Conservation (phyloP, 2,888 invertebrate species). For the Eretmocerus hayati region DNA sequence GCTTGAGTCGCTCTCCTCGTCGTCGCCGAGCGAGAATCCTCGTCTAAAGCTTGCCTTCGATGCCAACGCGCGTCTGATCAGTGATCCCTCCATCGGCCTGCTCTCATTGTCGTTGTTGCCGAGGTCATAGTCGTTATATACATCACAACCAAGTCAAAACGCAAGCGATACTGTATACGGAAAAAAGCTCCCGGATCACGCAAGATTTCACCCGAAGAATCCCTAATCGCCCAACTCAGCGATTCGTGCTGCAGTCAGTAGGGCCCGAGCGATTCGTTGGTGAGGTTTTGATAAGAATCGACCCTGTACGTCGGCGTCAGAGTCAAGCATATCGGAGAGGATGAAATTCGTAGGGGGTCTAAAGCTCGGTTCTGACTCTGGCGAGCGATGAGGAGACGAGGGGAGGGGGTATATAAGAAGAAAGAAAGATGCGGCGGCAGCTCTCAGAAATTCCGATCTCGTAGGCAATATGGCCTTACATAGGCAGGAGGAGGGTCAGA, state of each 20-base stretch:
- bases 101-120: no score
- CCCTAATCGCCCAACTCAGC: conserved; percentile 18
- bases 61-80: no score
- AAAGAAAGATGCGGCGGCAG: conserved; percentile 13
- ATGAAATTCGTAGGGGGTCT: neutral
- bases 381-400: neutral
- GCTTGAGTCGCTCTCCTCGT: no score
- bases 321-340: no score
- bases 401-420: neutral
- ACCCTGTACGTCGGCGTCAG: neutral
- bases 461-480: conserved; percentile 42
- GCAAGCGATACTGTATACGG: no score
- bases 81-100: no score
- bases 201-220: conserved; percentile 13
- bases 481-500: conserved; percentile 32
- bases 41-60: no score
- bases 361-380: neutral
- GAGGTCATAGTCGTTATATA: no score
- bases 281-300: conserved; percentile 22
- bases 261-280: conserved; percentile 16
- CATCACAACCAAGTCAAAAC: no score
- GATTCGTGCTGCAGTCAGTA: no score
- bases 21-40: no score
- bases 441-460: conserved; percentile 38
- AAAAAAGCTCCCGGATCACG: conserved; percentile 9